Base-by-base conservation (phyloP, 2,888 invertebrate genomes). In the Torymus aiolomorphi region DNA sequence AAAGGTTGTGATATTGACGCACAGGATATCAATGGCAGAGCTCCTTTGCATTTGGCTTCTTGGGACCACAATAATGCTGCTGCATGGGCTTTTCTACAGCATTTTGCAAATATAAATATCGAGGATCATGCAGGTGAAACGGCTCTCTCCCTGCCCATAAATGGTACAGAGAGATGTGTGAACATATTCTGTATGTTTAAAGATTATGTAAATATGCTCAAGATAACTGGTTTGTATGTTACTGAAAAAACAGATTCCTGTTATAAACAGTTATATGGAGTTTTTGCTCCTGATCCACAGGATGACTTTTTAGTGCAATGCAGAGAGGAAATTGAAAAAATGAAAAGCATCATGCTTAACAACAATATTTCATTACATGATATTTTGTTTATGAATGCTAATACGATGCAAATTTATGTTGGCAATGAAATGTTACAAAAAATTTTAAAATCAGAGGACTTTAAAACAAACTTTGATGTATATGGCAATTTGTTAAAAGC, bases 71-170 rank as follows among this genome's bases (percentile, higher is more conserved):
- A 76, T 57, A 72, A 69, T 57, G 75, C 71, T 42, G 81, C 52
- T 13, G 69, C 67, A 20, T 78, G 75, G 75, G 42, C 51, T 52
- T 49, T 81, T 13, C n/a, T 76, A 10, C 66, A 69, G 12, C 57
- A 76, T 12, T 76, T 76, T 65, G 79, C 79, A 5, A 69, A 81
- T 63, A 65, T 79, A n/a, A 81, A 79, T 72, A 51, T 81, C 42
- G 72, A 69, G 69, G 76, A 79, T 42, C 24, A 1, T 24, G 52
- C 16, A 16, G 76, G 73, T 13, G 73, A 79, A 72, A 81, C 73
- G 12, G 16, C 72, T 14, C 20, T 75, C 8, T 16, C 66, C 11
- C 75, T 78, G 62, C 71, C 74, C 0, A 51, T 78, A 13, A 62
- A 81, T 49, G 42, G n/a, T 24, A 67, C 72, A 18, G 62, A 69